Conservation (phyloP, 2,888 invertebrate genomes). For the Venustoraphidia nigricollis region DNA sequence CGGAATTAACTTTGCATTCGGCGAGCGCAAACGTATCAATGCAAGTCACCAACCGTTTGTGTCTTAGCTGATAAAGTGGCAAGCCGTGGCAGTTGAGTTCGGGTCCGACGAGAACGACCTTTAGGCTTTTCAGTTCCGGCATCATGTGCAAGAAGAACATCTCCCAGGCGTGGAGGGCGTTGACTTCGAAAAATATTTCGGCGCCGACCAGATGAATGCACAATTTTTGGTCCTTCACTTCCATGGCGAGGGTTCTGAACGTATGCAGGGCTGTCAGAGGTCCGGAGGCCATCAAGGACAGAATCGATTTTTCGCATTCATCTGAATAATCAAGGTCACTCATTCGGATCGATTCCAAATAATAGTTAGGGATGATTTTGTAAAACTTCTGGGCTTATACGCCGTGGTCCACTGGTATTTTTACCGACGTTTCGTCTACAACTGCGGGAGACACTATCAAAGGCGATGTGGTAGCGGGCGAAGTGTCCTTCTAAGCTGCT, state of each 20-base stretch:
- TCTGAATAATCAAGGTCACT: neutral
- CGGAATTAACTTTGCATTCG: constrained; percentile 4
- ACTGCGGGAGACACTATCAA: too few species aligned
- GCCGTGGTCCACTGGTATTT: too few species aligned
- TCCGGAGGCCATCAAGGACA: constrained; percentile 48
- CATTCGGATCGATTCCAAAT: too few species aligned
- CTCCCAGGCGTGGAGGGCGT: constrained; percentile 54
- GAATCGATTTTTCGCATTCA: constrained; percentile 27
- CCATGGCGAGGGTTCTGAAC: constrained; percentile 24
- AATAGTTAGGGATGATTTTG: too few species aligned
- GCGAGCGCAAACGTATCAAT: neutral
- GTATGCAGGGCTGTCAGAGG: constrained; percentile 46
- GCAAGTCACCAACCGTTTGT: constrained; percentile 31
- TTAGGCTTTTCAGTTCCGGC: constrained; percentile 36
- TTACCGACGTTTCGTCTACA: too few species aligned
- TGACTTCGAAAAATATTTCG: constrained; percentile 57
- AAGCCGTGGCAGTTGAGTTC: constrained; percentile 42
- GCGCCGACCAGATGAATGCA: constrained; percentile 44
- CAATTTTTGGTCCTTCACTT: constrained; percentile 11
- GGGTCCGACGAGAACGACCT: constrained; percentile 46
- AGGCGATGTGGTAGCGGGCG: too few species aligned
- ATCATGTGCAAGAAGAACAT: constrained; percentile 48
- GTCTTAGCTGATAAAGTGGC: constrained; percentile 38
- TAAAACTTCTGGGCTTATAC: too few species aligned
- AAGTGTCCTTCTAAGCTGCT: too few species aligned